Base-by-base conservation (phyloP, 2,888 invertebrate species). In the Thumatha senex region DNA sequence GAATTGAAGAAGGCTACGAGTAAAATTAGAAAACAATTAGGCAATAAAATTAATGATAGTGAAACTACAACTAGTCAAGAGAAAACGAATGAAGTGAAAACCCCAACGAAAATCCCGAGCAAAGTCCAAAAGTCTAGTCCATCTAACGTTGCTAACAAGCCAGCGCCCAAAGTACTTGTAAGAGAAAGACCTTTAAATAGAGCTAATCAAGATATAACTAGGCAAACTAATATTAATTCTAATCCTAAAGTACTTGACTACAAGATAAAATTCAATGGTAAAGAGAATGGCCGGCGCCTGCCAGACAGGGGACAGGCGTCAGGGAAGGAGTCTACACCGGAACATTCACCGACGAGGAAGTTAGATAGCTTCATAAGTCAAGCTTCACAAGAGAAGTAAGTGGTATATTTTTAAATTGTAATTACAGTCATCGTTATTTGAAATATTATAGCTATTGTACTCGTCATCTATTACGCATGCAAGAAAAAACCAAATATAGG, bases 261-360 rank as follows among this genome's bases (percentile, higher is more conserved):
- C 71, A 84, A 82, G 60, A 74, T 67, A 49, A 86, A 82, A 58
- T 66, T 67, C 18, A 80, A 74, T 29, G 78, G 76, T 46, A 87
- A 88, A 63, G 84, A 84, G 40, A 86, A 74, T 46, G 72, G 73
- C 9, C 76, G 78, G 54, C 66, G 74, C 7, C 78, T 92, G 73
- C 84, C 89, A 4, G 92, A 92, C 41, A 79, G 93, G 70, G 93
- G 93, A 33, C 93, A 93, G 69, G 93, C 93, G 1, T 93, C 93
- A 7, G 94, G 94, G 1, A 94, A 94, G 63, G 94, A 94, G 73
- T 94, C 94, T 1, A 93, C 93, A 0, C 93, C 93, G 0, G 94
- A 94, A 78, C 92, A 92, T 72, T 92, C 93, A 0, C 93, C 93
- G 0, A 92, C 86, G 2, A 87, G 92, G 56, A 80, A 79, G 50